A percentile compares a stretch with the other conserved stretches of the same genome.
These are phyloP conservation scores for Echinops telfairi DNA, from an alignment of 2,113 vertebrate species.

Conservation along the genomic window DNA sequence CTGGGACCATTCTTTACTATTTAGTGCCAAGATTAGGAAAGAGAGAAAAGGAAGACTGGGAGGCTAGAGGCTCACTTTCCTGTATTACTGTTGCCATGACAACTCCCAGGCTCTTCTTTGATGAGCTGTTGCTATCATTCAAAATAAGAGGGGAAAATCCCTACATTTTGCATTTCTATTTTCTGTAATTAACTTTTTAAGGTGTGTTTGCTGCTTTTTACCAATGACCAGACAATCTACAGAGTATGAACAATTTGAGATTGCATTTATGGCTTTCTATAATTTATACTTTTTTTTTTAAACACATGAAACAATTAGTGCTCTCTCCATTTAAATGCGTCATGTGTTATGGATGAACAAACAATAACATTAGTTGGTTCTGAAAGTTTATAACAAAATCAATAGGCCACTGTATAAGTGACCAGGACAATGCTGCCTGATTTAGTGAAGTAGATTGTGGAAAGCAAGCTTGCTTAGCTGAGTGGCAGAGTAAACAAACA, in stretches of 20 bases:
- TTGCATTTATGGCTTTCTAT: constrained; percentile 75
- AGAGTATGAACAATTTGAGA: constrained; percentile 55
- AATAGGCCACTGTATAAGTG: constrained; percentile 36
- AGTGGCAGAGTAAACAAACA: background rate
- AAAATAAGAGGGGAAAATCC: constrained; percentile 69
- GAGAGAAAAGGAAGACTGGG: constrained; percentile 43
- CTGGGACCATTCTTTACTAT: constrained; percentile 61
- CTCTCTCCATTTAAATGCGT: constrained; percentile 51
- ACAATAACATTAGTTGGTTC: constrained; percentile 33
- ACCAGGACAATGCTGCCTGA: background rate
- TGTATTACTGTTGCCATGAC: constrained; percentile 72
- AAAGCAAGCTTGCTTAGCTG: background rate
- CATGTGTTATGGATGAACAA: constrained; percentile 55
- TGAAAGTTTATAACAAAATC: constrained; percentile 66
- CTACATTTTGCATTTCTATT: constrained; percentile 83
- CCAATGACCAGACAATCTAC: constrained; percentile 28
- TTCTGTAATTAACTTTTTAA: constrained; percentile 78
- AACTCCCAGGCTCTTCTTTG: constrained; percentile 74
- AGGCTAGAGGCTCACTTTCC: constrained; percentile 62
- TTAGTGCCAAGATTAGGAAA: constrained; percentile 54
- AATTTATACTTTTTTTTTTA: constrained; percentile 57
- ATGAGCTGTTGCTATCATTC: constrained; percentile 83
- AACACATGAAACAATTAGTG: constrained; percentile 67
- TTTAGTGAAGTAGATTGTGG: background rate
- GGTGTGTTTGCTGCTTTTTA: constrained; percentile 71